Conservation (phyloP, 2,113 vertebrate genomes). For the Myiagra hebetior region DNA sequence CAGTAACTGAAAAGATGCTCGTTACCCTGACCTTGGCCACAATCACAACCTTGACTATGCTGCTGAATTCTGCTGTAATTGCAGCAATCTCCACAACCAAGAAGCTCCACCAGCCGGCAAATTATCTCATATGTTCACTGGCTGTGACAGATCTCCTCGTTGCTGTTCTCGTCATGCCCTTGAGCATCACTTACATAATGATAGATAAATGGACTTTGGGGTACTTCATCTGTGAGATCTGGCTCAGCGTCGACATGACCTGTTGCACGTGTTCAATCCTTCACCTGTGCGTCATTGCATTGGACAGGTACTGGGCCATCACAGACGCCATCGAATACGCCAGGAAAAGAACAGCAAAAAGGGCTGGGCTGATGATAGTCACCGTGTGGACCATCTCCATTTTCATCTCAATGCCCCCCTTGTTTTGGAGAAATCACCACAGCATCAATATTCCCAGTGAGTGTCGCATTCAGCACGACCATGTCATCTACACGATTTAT, state of each 20-base stretch:
- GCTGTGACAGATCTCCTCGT: constrained; percentile 89
- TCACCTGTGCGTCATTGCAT: constrained; percentile 87
- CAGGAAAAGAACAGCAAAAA: constrained; percentile 80
- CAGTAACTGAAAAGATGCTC: constrained; percentile 77
- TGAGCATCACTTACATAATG: constrained; percentile 87
- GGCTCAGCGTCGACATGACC: constrained; percentile 90
- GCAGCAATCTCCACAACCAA: constrained; percentile 85
- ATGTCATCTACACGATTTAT: constrained; percentile 87
- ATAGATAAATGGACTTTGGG: constrained; percentile 83
- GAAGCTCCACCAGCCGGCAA: constrained; percentile 88
- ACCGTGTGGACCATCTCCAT: constrained; percentile 84
- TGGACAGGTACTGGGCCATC: constrained; percentile 92
- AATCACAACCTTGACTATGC: constrained; percentile 79
- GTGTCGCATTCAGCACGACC: constrained; percentile 85
- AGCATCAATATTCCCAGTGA: constrained; percentile 57
- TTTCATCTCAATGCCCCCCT: constrained; percentile 86
- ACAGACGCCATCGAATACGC: constrained; percentile 86
- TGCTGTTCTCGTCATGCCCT: constrained; percentile 86
- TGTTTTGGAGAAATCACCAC: constrained; percentile 83
- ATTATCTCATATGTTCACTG: constrained; percentile 90
- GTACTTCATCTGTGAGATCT: constrained; percentile 83
- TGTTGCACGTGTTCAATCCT: constrained; percentile 91
- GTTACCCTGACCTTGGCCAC: constrained; percentile 76
- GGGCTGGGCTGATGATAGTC: constrained; percentile 80
- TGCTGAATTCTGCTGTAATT: constrained; percentile 84